Percentiles rank a stretch among this genome's conserved stretches.
Evolutionary conservation across 2,888 invertebrate species (phyloP).

Genomic region (Ditula angustiorana): DNA sequence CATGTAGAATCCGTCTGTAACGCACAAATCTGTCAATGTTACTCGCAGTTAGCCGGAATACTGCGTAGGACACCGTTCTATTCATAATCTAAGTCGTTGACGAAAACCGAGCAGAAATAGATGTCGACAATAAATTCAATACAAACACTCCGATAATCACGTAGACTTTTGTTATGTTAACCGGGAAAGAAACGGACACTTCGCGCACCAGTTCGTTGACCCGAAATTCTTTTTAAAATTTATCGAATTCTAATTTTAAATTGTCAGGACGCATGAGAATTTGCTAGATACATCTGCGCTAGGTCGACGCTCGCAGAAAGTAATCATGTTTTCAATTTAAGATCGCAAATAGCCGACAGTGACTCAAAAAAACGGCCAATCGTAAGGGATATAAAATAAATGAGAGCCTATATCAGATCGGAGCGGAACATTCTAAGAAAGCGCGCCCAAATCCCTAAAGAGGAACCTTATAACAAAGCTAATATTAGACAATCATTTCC

Average conservation of each 20-base stretch:
- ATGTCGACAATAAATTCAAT: constrained; percentile 71
- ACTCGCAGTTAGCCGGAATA: constrained; percentile 63
- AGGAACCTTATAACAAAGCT: constrained; percentile 84
- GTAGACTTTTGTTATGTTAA: constrained; percentile 71
- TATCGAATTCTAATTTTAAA: constrained; percentile 64
- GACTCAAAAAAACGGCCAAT: constrained; percentile 32
- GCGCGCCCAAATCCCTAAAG: constrained; percentile 70
- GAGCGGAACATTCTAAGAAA: constrained; percentile 57
- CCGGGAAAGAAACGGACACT: constrained; percentile 46
- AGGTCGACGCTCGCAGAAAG: constrained; percentile 13
- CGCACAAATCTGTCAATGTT: constrained; percentile 81
- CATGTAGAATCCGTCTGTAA: constrained; percentile 65
- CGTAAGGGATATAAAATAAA: constrained; percentile 39
- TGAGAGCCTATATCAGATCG: constrained; percentile 32
- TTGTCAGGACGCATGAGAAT: constrained; percentile 55
- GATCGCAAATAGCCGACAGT: constrained; percentile 16
- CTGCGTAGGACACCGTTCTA: constrained; percentile 58
- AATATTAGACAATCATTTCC: constrained; percentile 86
- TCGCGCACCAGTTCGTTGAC: constrained; percentile 62
- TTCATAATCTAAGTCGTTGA: constrained; percentile 72
- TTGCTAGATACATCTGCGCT: constrained; percentile 37
- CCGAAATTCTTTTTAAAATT: constrained; percentile 69
- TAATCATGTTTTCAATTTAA: constrained; percentile 30
- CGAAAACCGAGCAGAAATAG: constrained; percentile 77
- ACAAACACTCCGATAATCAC: constrained; percentile 65